A percentile compares a stretch with the other conserved stretches of the same genome.
Evolutionary conservation across 2,113 vertebrate species (phyloP).

Genomic region (Psephotus haematonotus): DNA sequence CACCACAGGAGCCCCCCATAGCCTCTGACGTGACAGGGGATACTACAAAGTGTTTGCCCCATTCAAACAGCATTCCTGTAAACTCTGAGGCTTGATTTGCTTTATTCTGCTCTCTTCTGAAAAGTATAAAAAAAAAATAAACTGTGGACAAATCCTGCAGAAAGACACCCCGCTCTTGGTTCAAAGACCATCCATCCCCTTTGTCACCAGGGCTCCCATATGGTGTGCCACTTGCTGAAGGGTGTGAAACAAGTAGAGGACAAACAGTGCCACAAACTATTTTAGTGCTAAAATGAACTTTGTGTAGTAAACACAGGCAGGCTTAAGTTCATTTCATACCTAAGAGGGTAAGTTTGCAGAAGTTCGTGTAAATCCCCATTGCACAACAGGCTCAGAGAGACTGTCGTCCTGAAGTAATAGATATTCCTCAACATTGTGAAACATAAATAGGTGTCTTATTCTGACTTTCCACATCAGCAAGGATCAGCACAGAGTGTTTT

Average conservation of each 20-base stretch:
- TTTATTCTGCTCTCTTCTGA: background rate
- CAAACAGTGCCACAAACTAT: conserved; percentile 14
- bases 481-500: conserved; percentile 48
- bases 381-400: background rate
- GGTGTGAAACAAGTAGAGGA: background rate
- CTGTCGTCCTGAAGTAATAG: conserved; percentile 38
- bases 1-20: rapidly evolving
- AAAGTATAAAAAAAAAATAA: background rate
- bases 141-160: background rate
- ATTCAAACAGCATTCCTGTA: background rate
- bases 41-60: rapidly evolving
- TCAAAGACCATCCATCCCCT: background rate
- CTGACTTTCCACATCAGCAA: conserved; percentile 53
- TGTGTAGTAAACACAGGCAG: conserved; percentile 20
- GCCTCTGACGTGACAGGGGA: background rate
- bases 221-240: background rate
- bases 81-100: background rate
- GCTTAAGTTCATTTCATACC: conserved; percentile 42
- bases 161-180: background rate
- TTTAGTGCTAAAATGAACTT: conserved; percentile 41
- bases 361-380: conserved; percentile 49
- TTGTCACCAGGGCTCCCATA: background rate
- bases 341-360: conserved; percentile 46
- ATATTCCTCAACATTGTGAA: conserved; percentile 56
- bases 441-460: conserved; percentile 51